phyloP scores from a whole-genome alignment of 2,888 invertebrate genomes.

The Drosophila setosimentum region DNA sequence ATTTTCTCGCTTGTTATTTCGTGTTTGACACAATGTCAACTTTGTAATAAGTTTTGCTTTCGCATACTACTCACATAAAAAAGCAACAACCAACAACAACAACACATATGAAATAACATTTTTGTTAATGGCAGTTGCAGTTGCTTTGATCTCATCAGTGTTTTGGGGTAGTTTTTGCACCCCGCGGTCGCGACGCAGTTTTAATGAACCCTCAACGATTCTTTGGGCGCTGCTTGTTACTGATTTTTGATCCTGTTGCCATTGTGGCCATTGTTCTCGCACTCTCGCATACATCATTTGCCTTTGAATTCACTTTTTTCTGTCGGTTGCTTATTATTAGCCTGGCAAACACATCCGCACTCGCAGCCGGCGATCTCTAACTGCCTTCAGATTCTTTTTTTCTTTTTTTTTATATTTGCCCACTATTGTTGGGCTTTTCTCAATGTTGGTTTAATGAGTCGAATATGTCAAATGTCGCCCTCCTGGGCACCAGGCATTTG shows the following conservation, averaged over 20 bases:
- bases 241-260: conserved; percentile 76
- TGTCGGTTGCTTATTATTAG: conserved; percentile 74
- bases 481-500: conserved; percentile 19
- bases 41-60: conserved; percentile 78
- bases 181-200: conserved; percentile 53
- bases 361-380: conserved; percentile 57
- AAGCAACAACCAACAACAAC: neutral
- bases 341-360: conserved; percentile 73
- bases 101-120: conserved; percentile 12
- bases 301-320: conserved; percentile 63
- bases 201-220: conserved; percentile 71
- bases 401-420: conserved; percentile 25
- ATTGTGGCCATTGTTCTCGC: conserved; percentile 78
- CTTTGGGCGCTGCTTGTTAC: conserved; percentile 50
- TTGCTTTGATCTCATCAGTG: conserved; percentile 69
- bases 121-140: conserved; percentile 65
- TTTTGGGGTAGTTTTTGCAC: conserved; percentile 63
- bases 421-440: conserved; percentile 48
- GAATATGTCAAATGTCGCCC: conserved; percentile 76
- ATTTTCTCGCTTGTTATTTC: conserved; percentile 59
- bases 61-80: conserved; percentile 39
- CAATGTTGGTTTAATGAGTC: conserved; percentile 75
- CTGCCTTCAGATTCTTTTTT: conserved; percentile 21
- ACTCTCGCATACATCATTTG: conserved; percentile 65
- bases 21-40: conserved; percentile 81